Conservation (phyloP, 2,797 vertebrate species). For the Myiotriccus ornatus region DNA sequence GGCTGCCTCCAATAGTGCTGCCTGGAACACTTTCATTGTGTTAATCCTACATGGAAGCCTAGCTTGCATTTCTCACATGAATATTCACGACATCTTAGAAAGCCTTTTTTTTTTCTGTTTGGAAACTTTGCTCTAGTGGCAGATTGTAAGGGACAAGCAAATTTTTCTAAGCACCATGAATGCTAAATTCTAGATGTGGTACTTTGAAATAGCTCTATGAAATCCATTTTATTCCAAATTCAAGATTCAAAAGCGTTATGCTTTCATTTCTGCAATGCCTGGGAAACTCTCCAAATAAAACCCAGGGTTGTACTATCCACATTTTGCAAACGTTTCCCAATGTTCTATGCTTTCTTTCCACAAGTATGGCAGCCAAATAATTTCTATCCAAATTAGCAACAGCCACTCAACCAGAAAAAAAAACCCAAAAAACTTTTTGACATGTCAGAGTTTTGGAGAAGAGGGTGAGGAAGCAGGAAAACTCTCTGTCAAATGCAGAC, state of each 20-base stretch:
- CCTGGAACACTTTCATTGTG: background rate
- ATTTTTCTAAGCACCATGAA: background rate
- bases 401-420: background rate
- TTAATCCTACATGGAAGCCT: background rate
- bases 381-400: constrained; percentile 30
- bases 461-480: background rate
- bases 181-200: background rate
- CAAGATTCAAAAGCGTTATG: background rate
- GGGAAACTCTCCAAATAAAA: constrained; percentile 57
- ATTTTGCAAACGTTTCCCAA: constrained; percentile 6
- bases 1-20: background rate
- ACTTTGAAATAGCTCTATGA: background rate
- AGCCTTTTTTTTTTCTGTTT: background rate
- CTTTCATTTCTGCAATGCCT: constrained; percentile 1
- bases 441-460: background rate
- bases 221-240: background rate
- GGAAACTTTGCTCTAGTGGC: background rate
- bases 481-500: background rate
- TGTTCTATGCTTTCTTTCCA: background rate
- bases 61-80: background rate
- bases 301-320: background rate
- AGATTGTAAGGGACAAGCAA: background rate
- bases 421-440: background rate
- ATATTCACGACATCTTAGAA: background rate
- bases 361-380: background rate